Evolutionary conservation across 35 echinoderm and acorn worm species (phyloP), one percentile per base, ranked within the genome.

Genomic region (Anneissia japonica): DNA sequence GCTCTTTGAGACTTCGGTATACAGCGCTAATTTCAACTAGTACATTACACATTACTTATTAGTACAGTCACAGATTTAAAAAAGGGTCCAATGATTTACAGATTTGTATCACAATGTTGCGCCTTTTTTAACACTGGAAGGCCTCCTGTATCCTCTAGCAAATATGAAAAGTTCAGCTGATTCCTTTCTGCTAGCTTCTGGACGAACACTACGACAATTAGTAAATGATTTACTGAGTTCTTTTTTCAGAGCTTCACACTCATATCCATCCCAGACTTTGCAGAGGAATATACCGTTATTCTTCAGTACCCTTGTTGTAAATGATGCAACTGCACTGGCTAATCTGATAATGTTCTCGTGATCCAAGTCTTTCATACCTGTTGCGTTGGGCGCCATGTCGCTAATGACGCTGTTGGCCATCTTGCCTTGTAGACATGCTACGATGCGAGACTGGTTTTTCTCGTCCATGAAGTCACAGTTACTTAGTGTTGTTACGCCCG

Each of bases 381-480:
- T 86, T 12, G 96, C 89, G 79, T 99, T 99, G 36, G 96, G 91
- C 7, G 91, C 96, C 96, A 99, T 94, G 87, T 99, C 96, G 81
- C 91, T 91, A 23, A 94, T 40, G 23, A 94, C 86, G 5, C 74
- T 46, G 77, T 93, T 86, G 9, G 84, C 77, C 40, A 39, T 46
- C 72, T 73, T 77, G 3, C 85, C 88, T 2, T 56, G 38, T 6
- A 94, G 77, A 23, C 74, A 26, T 31, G 75, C 39, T 31, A 91
- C 38, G 32, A 99, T 92, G 73, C 35, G 35, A 4, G 91, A 32
- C 76, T 92, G 92, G 4, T 86, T 91, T 64, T 76, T 43, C 36
- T 39, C 30, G 10, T 86, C 73, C 19, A 86, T 89, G 38, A 99
- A 99, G 75, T 99, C 87, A 21, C 82, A 86, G 13, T 99, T 84